Conservation (phyloP, 1,140 invertebrate genomes). For the Euglossa dilemma region DNA sequence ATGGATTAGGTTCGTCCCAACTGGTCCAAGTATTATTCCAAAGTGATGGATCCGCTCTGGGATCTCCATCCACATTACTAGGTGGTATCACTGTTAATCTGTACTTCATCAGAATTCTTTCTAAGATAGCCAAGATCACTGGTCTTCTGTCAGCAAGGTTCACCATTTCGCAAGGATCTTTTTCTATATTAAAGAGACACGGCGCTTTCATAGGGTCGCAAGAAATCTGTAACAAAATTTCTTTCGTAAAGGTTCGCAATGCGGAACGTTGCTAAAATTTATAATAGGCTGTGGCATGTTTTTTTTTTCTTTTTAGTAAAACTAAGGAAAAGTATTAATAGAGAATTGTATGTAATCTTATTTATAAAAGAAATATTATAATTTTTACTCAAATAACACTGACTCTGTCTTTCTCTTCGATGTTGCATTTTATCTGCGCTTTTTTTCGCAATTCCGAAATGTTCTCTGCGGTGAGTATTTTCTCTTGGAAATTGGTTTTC, state of each 20-base stretch:
- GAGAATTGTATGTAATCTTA: not conserved
- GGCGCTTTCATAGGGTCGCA: conserved; percentile 84
- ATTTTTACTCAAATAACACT: not conserved
- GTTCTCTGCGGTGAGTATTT: conserved; percentile 73
- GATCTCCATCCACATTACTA: conserved; percentile 83
- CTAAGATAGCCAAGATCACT: conserved; percentile 79
- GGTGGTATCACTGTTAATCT: conserved; percentile 81
- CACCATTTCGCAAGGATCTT: conserved; percentile 90
- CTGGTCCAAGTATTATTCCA: conserved; percentile 84
- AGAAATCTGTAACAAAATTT: conserved; percentile 63
- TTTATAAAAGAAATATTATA: not conserved
- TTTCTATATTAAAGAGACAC: conserved; percentile 88
- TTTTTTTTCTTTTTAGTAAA: no score
- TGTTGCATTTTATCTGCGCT: conserved; percentile 79
- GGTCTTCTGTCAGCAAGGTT: conserved; percentile 85
- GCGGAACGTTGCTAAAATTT: not conserved
- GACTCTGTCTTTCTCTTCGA: conserved; percentile 65
- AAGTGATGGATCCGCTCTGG: conserved; percentile 82
- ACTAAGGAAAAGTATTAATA: not conserved
- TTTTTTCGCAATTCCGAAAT: conserved; percentile 77
- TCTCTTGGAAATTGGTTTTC: conserved; percentile 49
- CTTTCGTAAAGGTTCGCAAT: not conserved
- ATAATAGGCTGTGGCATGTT: not conserved
- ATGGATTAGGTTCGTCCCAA: conserved; percentile 81
- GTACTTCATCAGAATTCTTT: conserved; percentile 80